Percentiles rank a stretch among this genome's conserved stretches.
Conservation (phyloP, 2,888 invertebrate species). For the Ophion slaviceki region DNA sequence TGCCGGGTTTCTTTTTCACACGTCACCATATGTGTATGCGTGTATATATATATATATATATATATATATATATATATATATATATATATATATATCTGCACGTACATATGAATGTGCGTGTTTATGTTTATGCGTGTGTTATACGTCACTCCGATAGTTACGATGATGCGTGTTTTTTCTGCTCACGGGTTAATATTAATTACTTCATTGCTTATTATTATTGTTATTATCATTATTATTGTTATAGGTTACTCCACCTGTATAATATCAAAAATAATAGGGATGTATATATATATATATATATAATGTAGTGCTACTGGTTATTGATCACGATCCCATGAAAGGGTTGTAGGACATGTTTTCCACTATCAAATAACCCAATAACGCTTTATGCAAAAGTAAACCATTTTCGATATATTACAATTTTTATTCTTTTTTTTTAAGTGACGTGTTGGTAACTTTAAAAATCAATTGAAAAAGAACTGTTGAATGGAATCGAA, state of each 20-base stretch:
- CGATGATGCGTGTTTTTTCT: conserved; percentile 42
- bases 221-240: conserved; percentile 48
- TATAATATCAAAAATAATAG: conserved; percentile 66
- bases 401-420: too few species aligned
- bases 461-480: too few species aligned
- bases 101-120: conserved; percentile 12
- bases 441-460: too few species aligned
- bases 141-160: conserved; percentile 19
- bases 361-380: too few species aligned
- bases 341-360: too few species aligned
- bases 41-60: conserved; percentile 55
- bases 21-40: conserved; percentile 50
- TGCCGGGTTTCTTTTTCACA: conserved; percentile 35
- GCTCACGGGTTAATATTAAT: conserved; percentile 54
- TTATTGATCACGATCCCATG: too few species aligned
- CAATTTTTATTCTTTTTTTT: too few species aligned
- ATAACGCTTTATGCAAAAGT: too few species aligned
- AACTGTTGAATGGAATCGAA: too few species aligned
- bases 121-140: conserved; percentile 23
- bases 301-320: too few species aligned
- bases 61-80: conserved; percentile 58
- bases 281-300: conserved; percentile 11
- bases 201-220: conserved; percentile 40
- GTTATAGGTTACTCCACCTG: conserved; percentile 60
- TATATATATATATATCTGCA: conserved; percentile 52